Evolutionary conservation across 35 echinoderm and acorn worm species (phyloP).

Genomic region (Ophiothrix spiculata): DNA sequence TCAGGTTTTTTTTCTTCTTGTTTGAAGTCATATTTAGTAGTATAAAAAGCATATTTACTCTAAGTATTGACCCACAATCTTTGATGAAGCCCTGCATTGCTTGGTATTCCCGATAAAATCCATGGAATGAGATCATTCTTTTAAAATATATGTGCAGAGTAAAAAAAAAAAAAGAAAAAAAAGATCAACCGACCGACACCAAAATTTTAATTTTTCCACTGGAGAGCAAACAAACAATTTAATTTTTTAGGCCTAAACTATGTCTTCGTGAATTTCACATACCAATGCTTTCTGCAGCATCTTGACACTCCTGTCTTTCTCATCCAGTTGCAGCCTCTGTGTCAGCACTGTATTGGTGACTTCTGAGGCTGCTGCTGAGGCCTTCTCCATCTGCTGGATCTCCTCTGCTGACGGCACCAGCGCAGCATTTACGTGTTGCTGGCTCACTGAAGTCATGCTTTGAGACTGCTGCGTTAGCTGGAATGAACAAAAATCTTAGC

Average conservation of each 20-base stretch:
- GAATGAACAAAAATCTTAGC: background rate
- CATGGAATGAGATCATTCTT: background rate
- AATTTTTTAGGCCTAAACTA: background rate
- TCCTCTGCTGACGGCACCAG: conserved; percentile 91
- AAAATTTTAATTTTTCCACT: background rate
- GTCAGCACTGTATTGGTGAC: conserved; percentile 86
- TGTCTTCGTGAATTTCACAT: conserved; percentile 13
- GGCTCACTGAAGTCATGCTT: conserved; percentile 4
- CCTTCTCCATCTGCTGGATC: conserved; percentile 77
- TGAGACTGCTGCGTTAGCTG: background rate
- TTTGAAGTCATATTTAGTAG: no score
- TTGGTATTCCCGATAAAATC: background rate
- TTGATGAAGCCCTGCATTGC: no score
- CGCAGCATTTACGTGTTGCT: background rate
- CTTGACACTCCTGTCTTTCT: background rate
- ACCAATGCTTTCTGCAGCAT: conserved; percentile 26
- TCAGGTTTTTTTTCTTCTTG: no score
- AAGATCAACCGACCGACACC: background rate
- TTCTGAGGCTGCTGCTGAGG: conserved; percentile 92
- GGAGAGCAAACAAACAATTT: background rate
- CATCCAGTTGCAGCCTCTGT: background rate
- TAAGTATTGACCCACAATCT: no score
- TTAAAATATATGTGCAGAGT: background rate
- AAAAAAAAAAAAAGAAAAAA: background rate
- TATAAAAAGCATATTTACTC: no score